These are phyloP conservation scores for Acrobasis suavella DNA, from an alignment of 2,888 invertebrate genomes.

Conservation along the genomic window DNA sequence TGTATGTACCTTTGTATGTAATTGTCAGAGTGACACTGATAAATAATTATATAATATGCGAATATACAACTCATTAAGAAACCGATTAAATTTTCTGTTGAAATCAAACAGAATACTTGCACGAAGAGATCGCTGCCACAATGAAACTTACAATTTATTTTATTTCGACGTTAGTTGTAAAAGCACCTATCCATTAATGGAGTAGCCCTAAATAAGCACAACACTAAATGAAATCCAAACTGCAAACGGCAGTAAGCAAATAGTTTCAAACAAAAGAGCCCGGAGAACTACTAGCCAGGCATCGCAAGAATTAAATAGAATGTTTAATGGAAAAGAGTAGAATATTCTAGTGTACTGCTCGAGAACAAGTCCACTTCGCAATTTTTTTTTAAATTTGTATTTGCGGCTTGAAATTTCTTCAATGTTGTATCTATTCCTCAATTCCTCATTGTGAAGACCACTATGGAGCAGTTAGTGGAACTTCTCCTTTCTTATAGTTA, in stretches of 20 bases:
- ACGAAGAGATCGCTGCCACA: neutral
- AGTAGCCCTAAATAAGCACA: slow-evolving; percentile 58
- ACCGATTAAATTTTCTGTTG: no score
- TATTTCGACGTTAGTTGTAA: neutral
- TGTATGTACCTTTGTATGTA: no score
- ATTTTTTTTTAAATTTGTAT: slow-evolving; percentile 4
- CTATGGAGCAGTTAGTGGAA: no score
- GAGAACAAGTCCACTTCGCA: neutral
- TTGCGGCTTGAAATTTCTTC: neutral
- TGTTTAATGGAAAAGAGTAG: slow-evolving; percentile 8
- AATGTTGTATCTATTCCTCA: neutral
- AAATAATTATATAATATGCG: no score
- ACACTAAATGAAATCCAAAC: slow-evolving; percentile 57
- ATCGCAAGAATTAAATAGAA: neutral
- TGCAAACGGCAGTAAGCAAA: slow-evolving; percentile 49
- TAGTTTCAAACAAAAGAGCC: slow-evolving; percentile 25
- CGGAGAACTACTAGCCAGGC: slow-evolving; percentile 9
- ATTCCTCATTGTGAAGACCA: neutral
- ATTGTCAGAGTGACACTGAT: no score
- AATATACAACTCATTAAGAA: no score
- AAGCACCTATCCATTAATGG: slow-evolving; percentile 9
- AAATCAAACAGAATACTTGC: no score
- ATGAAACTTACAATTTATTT: neutral
- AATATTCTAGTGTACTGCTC: slow-evolving; percentile 20
- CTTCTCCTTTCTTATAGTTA: no score